Evolutionary conservation across 1,140 invertebrate species (phyloP).

Genomic region (Ectropis grisescens): DNA sequence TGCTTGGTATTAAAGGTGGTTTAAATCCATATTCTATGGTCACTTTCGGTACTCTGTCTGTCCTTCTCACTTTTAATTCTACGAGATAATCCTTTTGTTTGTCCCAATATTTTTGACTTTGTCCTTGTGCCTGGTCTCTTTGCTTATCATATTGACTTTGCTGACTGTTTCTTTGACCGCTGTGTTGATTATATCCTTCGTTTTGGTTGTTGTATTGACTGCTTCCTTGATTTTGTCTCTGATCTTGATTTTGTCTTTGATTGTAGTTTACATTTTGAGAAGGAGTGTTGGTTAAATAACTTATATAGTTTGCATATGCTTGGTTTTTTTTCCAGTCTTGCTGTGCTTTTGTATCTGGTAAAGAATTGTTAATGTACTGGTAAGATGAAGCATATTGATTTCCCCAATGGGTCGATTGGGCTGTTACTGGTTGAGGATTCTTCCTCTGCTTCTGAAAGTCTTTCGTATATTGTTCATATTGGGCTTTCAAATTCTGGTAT

Average conservation of each 20-base stretch:
- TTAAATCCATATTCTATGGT: constrained; percentile 84
- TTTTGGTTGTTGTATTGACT: too few species aligned
- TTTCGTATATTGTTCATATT: too few species aligned
- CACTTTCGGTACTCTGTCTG: constrained; percentile 70
- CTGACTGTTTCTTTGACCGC: not conserved
- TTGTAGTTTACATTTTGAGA: too few species aligned
- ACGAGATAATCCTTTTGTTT: constrained; percentile 36
- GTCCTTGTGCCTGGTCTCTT: too few species aligned
- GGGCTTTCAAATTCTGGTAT: too few species aligned
- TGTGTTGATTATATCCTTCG: not conserved
- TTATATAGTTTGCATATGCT: constrained; percentile 5
- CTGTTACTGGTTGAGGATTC: too few species aligned
- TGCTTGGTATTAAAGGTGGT: constrained; percentile 82
- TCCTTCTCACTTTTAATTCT: constrained; percentile 42
- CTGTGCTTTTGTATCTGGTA: constrained; percentile 1
- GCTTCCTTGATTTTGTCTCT: too few species aligned
- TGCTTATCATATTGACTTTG: too few species aligned
- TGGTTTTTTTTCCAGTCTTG: constrained; percentile 3
- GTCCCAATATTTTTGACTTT: constrained; percentile 28
- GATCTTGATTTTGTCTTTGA: too few species aligned
- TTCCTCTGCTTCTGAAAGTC: too few species aligned
- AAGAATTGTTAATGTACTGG: constrained; percentile 32
- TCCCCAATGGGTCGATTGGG: constrained; percentile 41
- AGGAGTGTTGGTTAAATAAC: constrained; percentile 25
- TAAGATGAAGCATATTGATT: constrained; percentile 45